Evolutionary conservation across 2,888 invertebrate genomes (phyloP).

Genomic region (Mongoloraphidia duomilia): DNA sequence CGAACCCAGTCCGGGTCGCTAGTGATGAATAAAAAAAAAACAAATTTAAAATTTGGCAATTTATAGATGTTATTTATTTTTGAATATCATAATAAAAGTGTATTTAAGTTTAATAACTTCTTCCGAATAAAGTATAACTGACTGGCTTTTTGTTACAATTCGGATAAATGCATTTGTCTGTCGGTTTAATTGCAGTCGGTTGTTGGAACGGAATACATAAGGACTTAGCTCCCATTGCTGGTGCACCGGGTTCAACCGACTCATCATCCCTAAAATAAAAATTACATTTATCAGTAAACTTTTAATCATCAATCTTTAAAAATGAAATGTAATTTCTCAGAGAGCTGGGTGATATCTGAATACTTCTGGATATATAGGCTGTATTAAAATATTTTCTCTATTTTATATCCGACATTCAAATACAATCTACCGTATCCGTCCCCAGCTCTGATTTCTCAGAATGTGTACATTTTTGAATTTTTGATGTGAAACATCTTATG

Average conservation of each 20-base stretch:
- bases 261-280: conserved; percentile 44
- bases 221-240: conserved; percentile 97
- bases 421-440: too few species aligned
- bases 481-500: too few species aligned
- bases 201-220: conserved; percentile 95
- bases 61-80: too few species aligned
- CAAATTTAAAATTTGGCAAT: too few species aligned
- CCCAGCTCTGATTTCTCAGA: too few species aligned
- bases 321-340: not conserved
- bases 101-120: conserved; percentile 63
- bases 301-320: not conserved
- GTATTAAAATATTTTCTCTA: too few species aligned
- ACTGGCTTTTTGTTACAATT: conserved; percentile 65
- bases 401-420: too few species aligned
- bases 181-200: conserved; percentile 43
- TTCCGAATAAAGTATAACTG: conserved; percentile 83
- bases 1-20: too few species aligned
- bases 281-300: conserved; percentile 1
- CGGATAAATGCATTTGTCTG: conserved; percentile 76
- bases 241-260: conserved; percentile 59
- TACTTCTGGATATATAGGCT: too few species aligned
- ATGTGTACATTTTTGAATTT: too few species aligned
- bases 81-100: too few species aligned
- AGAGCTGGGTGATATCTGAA: not conserved
- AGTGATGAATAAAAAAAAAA: too few species aligned